phyloP scores from a whole-genome alignment of 2,797 vertebrate species.

The Pseudochirops cupreus region DNA sequence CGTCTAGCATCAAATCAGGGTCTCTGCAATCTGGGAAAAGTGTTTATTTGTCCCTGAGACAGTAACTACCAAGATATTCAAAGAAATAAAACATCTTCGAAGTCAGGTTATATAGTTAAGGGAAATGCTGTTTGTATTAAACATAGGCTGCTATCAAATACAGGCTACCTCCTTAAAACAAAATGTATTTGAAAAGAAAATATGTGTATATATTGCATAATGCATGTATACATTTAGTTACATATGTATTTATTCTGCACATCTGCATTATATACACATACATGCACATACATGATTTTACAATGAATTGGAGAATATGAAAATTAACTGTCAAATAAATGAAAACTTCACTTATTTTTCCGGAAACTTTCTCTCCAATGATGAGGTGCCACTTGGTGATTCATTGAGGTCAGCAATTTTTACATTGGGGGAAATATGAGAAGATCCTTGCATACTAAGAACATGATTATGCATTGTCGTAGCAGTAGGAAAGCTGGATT shows the following conservation, averaged over 20 bases:
- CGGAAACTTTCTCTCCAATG: not conserved
- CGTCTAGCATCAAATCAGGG: not conserved
- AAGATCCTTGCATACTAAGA: not conserved
- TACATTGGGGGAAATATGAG: not conserved
- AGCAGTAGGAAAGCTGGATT: not conserved
- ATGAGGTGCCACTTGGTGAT: not conserved
- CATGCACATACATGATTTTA: not conserved
- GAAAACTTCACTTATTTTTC: not conserved
- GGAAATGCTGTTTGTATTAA: constrained; percentile 13
- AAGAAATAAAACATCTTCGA: constrained; percentile 47
- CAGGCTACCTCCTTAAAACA: not conserved
- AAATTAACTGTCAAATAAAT: not conserved
- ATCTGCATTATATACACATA: not conserved
- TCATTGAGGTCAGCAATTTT: not conserved
- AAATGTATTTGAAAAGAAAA: not conserved
- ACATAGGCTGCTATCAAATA: not conserved
- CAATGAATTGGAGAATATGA: not conserved
- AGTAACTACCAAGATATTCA: not conserved
- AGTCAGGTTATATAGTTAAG: constrained; percentile 44
- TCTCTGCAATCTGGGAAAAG: not conserved
- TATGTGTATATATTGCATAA: not conserved
- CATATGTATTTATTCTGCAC: not conserved
- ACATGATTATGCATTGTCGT: not conserved
- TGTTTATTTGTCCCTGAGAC: not conserved
- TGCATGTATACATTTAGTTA: not conserved